A percentile compares a stretch with the other conserved stretches of the same genome.
phyloP scores from a whole-genome alignment of 1,140 invertebrate species.

The Bombus consobrinus region DNA sequence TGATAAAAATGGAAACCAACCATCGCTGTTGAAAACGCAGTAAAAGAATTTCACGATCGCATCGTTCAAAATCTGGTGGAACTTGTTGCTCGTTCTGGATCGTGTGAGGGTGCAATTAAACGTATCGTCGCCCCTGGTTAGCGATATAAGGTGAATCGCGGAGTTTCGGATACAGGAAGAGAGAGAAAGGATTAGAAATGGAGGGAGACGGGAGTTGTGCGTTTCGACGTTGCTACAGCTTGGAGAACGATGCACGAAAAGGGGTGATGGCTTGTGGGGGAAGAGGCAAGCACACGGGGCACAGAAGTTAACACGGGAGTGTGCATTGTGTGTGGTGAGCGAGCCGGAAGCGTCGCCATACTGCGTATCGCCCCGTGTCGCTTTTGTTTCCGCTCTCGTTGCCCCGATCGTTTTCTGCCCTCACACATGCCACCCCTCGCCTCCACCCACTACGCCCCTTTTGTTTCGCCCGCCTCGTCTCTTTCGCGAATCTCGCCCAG shows the following conservation, averaged over 20 bases:
- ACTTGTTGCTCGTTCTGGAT: conserved; percentile 36
- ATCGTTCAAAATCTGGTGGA: neutral
- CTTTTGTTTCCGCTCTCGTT: conserved; percentile 81
- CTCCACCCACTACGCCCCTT: conserved; percentile 48
- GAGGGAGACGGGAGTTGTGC: neutral
- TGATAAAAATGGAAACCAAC: neutral
- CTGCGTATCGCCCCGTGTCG: conserved; percentile 78
- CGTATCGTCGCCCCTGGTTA: conserved; percentile 25
- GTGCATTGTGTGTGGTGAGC: conserved; percentile 82
- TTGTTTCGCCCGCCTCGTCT: conserved; percentile 61
- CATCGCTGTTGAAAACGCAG: neutral
- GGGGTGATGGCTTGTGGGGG: conserved; percentile 27
- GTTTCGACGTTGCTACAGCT: conserved; percentile 31
- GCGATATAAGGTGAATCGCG: conserved; percentile 21
- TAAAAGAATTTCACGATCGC: neutral
- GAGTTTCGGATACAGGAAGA: conserved; percentile 6
- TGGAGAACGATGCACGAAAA: conserved; percentile 41
- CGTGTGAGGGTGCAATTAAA: neutral
- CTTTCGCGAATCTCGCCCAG: conserved; percentile 48
- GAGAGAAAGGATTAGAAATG: neutral
- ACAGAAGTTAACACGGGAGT: conserved; percentile 79
- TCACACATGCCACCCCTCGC: conserved; percentile 23
- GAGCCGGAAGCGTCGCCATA: conserved; percentile 82
- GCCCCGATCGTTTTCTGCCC: conserved; percentile 76
- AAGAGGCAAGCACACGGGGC: conserved; percentile 67